A percentile compares a stretch with the other conserved stretches of the same genome.
Evolutionary conservation across 1,140 invertebrate genomes (phyloP).

Genomic region (Carposina sasakii): DNA sequence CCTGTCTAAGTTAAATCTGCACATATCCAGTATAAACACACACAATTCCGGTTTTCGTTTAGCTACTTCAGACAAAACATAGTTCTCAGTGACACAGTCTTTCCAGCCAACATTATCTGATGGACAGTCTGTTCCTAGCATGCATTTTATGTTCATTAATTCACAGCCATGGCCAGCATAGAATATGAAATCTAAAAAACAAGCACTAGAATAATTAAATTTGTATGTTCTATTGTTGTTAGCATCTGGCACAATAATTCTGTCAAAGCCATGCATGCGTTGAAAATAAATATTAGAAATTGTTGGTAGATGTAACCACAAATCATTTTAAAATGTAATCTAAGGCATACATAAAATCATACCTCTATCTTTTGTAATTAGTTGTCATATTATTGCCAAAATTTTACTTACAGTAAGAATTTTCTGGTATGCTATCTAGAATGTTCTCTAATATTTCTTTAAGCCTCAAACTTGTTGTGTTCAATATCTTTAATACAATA

Average conservation of each 20-base stretch:
- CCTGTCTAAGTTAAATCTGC: slow-evolving; percentile 57
- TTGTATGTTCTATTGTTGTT: neutral
- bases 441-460: slow-evolving; percentile 40
- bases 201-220: neutral
- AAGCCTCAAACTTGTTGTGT: slow-evolving; percentile 38
- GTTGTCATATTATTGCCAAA: slow-evolving; percentile 4
- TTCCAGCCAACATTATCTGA: slow-evolving; percentile 43
- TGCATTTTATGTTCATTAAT: slow-evolving; percentile 59
- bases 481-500: slow-evolving; percentile 47
- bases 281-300: neutral
- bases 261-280: neutral
- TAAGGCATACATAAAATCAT: neutral
- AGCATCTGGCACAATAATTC: neutral
- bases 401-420: slow-evolving; percentile 62
- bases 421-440: slow-evolving; percentile 39
- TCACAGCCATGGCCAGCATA: slow-evolving; percentile 69
- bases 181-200: slow-evolving; percentile 61
- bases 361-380: neutral
- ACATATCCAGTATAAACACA: slow-evolving; percentile 68
- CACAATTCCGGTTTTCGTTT: slow-evolving; percentile 57
- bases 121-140: slow-evolving; percentile 57
- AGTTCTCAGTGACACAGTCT: slow-evolving; percentile 63
- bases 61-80: slow-evolving; percentile 44
- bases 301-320: neutral
- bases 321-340: neutral